Base-by-base conservation (phyloP, 2,113 vertebrate species). In the Ictalurus punctatus region DNA sequence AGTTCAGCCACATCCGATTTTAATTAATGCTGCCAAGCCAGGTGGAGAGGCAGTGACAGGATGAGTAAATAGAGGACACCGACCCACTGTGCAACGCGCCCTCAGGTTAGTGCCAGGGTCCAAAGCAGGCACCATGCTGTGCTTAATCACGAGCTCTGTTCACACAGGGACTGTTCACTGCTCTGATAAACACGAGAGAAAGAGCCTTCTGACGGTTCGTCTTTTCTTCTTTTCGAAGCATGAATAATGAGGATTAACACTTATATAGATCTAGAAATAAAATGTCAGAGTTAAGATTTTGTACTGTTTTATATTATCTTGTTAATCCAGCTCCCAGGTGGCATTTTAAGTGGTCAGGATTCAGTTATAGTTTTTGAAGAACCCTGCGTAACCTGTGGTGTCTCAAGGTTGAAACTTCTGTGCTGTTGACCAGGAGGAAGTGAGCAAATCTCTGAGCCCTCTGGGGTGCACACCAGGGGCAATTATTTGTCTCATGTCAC, bases 21-120 rank as follows among this genome's bases (percentile, higher is more conserved):
- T 95, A 95, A 95, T 95, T 95, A 93, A 90, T 88, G 90, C 79
- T 74, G 90, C 91, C 91, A 93, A 92, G 91, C 80, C 8, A 88
- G 74, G 90, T 80, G 19, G 67, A 84, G 86, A 82, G 86, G 52
- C 63, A 48, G 85, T 87, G 86, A 90, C 90, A 88, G 44, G 25
- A 54, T 69, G 84, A 87, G 90, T 92, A 91, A 93, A 94, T 93
- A 92, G 67, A 83, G 86, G 87, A 86, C 54, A 84, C 91, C 71
- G 88, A 88, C 90, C 89, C 73, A 71, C 92, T 85, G 90, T 21
- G 91, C 90, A 92, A 93, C 90, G 86, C 83, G 92, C 91, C 92
- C 87, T 89, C 85, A 63, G 91, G 93, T 91, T 90, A 92, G 79
- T 82, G 71, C 83, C 85, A 81, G 63, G 74, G 44, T 86, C 44